These are phyloP conservation scores for Alaudala cheleensis DNA, from an alignment of 2,113 vertebrate species.

Conservation along the genomic window DNA sequence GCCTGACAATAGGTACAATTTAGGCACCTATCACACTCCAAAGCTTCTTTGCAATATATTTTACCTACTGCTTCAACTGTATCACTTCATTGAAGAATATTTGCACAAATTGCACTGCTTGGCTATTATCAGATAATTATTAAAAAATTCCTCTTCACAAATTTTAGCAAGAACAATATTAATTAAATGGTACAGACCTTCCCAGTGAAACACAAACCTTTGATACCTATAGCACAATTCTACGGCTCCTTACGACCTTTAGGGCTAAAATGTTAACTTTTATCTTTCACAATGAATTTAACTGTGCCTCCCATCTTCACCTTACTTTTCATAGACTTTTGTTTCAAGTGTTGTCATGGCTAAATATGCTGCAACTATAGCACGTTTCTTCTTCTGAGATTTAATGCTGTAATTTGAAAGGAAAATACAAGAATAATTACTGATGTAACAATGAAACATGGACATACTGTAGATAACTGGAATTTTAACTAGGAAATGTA, in stretches of 20 bases:
- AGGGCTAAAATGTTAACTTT: neutral
- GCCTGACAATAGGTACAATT: neutral
- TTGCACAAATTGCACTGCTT: constrained; percentile 13
- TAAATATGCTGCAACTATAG: constrained; percentile 11
- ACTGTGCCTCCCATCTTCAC: neutral
- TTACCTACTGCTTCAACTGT: neutral
- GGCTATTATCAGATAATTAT: constrained; percentile 5
- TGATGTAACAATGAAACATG: constrained; percentile 32
- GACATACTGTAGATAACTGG: neutral
- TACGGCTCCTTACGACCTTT: neutral
- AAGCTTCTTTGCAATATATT: neutral
- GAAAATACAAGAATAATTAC: constrained; percentile 62
- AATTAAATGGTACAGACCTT: neutral
- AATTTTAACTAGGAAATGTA: constrained; percentile 65
- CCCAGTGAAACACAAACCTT: neutral
- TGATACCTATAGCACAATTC: neutral
- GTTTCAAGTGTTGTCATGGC: constrained; percentile 3
- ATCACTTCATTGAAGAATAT: neutral
- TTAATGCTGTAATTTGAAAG: constrained; percentile 50
- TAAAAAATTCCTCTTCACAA: neutral
- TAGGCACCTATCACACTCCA: neutral
- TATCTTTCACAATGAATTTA: neutral
- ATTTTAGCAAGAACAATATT: constrained; percentile 14
- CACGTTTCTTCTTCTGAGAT: neutral
- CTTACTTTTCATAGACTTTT: neutral